These are phyloP conservation scores for Megaceryle torquata DNA, from an alignment of 2,113 vertebrate species.

Conservation along the genomic window DNA sequence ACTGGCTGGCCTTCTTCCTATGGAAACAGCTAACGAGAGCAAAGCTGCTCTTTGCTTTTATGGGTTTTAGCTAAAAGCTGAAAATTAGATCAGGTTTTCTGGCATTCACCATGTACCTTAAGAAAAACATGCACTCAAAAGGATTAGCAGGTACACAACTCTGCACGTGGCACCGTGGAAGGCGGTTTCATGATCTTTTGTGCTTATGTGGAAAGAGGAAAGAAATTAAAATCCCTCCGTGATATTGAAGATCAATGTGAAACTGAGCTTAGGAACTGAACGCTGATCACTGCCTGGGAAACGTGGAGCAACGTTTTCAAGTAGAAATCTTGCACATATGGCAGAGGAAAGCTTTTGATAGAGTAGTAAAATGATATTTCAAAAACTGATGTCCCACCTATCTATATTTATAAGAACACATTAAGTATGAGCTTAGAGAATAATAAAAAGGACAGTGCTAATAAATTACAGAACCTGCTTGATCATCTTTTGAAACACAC, in stretches of 20 bases:
- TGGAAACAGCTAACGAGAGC: slow-evolving; percentile 38
- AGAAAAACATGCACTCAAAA: background rate
- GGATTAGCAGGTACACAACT: background rate
- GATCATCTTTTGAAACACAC: background rate
- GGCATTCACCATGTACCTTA: background rate
- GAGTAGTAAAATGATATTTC: slow-evolving; percentile 16
- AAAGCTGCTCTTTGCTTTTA: slow-evolving; percentile 50
- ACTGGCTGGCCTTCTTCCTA: slow-evolving; percentile 41
- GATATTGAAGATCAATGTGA: background rate
- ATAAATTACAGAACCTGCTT: background rate
- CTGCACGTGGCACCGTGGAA: background rate
- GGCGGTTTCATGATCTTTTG: background rate
- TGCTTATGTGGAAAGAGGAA: background rate
- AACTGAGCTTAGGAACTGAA: background rate
- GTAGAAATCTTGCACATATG: slow-evolving; percentile 11
- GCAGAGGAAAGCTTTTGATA: slow-evolving; percentile 25
- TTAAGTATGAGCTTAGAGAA: background rate
- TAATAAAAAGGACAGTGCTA: background rate
- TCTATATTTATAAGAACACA: slow-evolving; percentile 34
- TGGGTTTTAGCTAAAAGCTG: slow-evolving; percentile 15
- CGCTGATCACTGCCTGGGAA: background rate
- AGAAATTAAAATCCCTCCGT: background rate
- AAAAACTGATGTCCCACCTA: background rate
- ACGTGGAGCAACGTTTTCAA: background rate
- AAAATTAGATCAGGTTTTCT: slow-evolving; percentile 31